A percentile compares a stretch with the other conserved stretches of the same genome.
phyloP scores from a whole-genome alignment of 1,140 invertebrate species.

The Stenopsyche tienmushanensis region DNA sequence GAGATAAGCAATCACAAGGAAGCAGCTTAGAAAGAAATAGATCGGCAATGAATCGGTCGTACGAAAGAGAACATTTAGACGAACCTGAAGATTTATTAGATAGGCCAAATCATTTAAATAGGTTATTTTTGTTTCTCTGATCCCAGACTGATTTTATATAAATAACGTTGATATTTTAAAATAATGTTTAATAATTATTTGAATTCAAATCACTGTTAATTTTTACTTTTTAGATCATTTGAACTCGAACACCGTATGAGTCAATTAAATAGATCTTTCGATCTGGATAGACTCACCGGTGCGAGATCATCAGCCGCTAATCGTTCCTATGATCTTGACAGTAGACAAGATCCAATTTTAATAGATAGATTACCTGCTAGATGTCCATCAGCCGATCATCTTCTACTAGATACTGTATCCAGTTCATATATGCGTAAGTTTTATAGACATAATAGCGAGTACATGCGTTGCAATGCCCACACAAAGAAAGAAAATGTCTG shows the following conservation, averaged over 20 bases:
- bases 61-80: slow-evolving; percentile 37
- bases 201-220: neutral
- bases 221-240: slow-evolving; percentile 28
- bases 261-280: slow-evolving; percentile 36
- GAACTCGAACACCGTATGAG: slow-evolving; percentile 39
- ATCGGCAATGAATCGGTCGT: slow-evolving; percentile 35
- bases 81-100: slow-evolving; percentile 37
- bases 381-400: slow-evolving; percentile 51
- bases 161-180: too few relatives aligned
- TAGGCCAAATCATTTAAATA: slow-evolving; percentile 29
- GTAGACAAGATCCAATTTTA: slow-evolving; percentile 39
- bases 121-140: slow-evolving; percentile 14
- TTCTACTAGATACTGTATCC: slow-evolving; percentile 41
- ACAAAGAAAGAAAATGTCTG: neutral
- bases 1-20: slow-evolving; percentile 34
- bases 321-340: slow-evolving; percentile 51
- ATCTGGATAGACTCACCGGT: slow-evolving; percentile 29
- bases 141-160: too few relatives aligned
- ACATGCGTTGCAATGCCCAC: too few relatives aligned
- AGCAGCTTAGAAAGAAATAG: slow-evolving; percentile 37
- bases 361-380: slow-evolving; percentile 44
- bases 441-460: too few relatives aligned
- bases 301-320: slow-evolving; percentile 27
- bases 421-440: slow-evolving; percentile 35
- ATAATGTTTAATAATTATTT: neutral